Evolutionary conservation across 2,888 invertebrate genomes (phyloP), one percentile per base, ranked within the genome.

Genomic region (Pammene aurita): DNA sequence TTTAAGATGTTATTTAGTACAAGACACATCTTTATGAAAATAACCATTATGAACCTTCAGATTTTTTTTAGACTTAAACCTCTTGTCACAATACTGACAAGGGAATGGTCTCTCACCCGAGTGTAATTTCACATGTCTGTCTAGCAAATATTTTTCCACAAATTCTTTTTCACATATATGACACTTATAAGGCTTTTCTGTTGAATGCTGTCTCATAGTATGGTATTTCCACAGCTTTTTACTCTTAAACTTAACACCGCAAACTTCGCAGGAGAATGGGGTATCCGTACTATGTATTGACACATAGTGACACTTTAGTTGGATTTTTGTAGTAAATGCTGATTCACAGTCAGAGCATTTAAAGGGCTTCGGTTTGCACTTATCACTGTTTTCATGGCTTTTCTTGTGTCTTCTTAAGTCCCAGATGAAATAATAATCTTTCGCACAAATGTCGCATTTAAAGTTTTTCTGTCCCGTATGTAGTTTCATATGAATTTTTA

Each of bases 1-100:
- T n/a, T n/a, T 4, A 26, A 26, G 26, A 26, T 26, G 4, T 26
- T 26, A 26, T 26, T 26, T 26, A 26, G n/a, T n/a, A n/a, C n/a
- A n/a, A n/a, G 26, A 26, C 26, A 46, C 46, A 46, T 50, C 50
- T 50, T 50, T 50, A 18, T 50, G 50, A 50, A 50, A 50, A 18
- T 50, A 50, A 11, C 50, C 50, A 5, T n/a, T 50, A 50, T 50
- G 50, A 11, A 50, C 50, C 2, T 50, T 50, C 50, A 50, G 18
- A 18, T 4, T 50, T 7, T 9, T 9, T 18, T 50, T 50, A 50
- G 18, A 16, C 18, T 50, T 50, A 18, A 50, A 50, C 18, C 50
- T 16, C 11, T 50, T 50, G 5, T 50, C 50, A 18, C 50, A 50
- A 50, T 50, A n/a, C 18, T 50, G n/a, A 11, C 50, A 50, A 18